Evolutionary conservation across 1,140 invertebrate species (phyloP).

Genomic region (Camponotus floridanus): DNA sequence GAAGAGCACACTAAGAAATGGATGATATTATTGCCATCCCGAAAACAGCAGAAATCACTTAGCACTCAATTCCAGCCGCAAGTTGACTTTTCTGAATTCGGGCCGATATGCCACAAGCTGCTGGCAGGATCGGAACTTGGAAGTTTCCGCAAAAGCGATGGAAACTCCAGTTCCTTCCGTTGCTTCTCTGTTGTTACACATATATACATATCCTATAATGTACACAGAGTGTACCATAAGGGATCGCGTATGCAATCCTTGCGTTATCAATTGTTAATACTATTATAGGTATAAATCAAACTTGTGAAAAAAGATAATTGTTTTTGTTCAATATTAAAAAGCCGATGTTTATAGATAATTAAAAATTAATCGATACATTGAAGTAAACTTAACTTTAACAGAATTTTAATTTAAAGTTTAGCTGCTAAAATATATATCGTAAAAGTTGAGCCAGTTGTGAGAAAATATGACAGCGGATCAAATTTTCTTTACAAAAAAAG

Average conservation of each 20-base stretch:
- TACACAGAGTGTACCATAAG: background rate
- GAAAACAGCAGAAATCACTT: constrained; percentile 81
- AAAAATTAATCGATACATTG: constrained; percentile 61
- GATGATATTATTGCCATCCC: constrained; percentile 51
- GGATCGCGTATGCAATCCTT: background rate
- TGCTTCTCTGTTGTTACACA: constrained; percentile 5
- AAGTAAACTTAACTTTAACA: constrained; percentile 26
- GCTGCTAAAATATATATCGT: constrained; percentile 21
- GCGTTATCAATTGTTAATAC: background rate
- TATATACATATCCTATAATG: background rate
- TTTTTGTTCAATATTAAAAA: constrained; percentile 8
- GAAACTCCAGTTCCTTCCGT: constrained; percentile 34
- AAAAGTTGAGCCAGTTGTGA: constrained; percentile 9
- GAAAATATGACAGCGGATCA: background rate
- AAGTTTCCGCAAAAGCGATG: constrained; percentile 44
- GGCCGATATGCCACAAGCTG: constrained; percentile 52
- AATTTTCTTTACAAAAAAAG: background rate
- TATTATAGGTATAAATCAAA: background rate
- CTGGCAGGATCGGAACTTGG: constrained; percentile 22
- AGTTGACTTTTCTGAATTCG: constrained; percentile 74
- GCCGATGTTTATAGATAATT: constrained; percentile 15
- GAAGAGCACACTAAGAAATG: constrained; percentile 12
- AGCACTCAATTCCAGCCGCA: constrained; percentile 67
- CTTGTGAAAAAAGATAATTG: background rate
- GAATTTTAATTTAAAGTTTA: constrained; percentile 49